Percentiles rank a stretch among this genome's conserved stretches.
These are phyloP conservation scores for Phycodurus eques DNA, from an alignment of 2,113 vertebrate species.

Conservation along the genomic window DNA sequence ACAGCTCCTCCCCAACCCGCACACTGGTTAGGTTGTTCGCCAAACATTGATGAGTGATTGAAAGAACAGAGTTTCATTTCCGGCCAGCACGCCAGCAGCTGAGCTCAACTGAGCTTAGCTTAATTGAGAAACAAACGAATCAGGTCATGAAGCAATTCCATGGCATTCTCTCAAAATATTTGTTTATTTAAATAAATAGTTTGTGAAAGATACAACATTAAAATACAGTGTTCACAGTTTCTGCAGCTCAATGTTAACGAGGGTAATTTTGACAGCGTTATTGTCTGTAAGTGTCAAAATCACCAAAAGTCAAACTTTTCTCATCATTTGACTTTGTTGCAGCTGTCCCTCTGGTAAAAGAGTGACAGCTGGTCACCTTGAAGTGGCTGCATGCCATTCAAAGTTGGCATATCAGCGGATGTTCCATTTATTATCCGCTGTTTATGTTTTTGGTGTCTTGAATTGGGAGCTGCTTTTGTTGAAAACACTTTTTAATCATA, in stretches of 20 bases:
- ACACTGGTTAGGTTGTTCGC: not conserved
- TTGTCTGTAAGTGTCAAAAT: not conserved
- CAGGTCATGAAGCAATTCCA: not conserved
- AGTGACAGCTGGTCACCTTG: not conserved
- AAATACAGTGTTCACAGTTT: not conserved
- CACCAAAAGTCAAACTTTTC: not conserved
- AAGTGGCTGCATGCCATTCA: not conserved
- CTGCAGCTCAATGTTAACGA: not conserved
- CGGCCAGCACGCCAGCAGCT: not conserved
- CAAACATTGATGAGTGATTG: not conserved
- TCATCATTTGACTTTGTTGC: not conserved
- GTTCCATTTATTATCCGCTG: not conserved
- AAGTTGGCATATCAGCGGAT: not conserved
- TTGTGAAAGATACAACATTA: not conserved
- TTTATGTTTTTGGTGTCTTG: not conserved
- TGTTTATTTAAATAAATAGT: not conserved
- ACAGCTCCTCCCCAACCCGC: not conserved
- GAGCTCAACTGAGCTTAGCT: too few relatives aligned
- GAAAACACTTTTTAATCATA: slow-evolving; percentile 1
- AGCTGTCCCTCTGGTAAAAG: not conserved
- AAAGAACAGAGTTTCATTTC: not conserved
- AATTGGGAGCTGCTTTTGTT: not conserved
- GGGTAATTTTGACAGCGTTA: not conserved
- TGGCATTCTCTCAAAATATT: not conserved
- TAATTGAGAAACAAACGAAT: not conserved